Percentiles rank a stretch among this genome's conserved stretches.
phyloP scores from a whole-genome alignment of 2,797 vertebrate genomes.

The Eulemur coronatus region DNA sequence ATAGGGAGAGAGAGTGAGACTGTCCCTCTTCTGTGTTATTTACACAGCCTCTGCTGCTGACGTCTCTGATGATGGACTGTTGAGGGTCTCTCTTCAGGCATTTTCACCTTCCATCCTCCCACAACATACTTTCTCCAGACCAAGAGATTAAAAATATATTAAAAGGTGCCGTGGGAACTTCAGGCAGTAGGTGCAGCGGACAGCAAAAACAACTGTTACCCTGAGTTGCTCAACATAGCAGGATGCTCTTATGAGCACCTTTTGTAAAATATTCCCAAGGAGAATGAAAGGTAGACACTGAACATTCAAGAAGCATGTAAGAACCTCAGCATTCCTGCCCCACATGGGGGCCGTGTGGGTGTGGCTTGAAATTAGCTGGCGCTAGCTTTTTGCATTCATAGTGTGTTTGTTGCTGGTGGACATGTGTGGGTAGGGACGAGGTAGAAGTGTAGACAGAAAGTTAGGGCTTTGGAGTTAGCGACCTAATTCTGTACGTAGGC shows the following conservation, averaged over 20 bases:
- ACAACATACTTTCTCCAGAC: not conserved
- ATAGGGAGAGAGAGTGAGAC: not conserved
- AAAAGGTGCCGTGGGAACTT: not conserved
- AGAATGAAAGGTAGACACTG: not conserved
- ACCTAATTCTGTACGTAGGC: not conserved
- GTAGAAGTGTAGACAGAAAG: not conserved
- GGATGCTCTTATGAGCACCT: not conserved
- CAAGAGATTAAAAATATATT: not conserved
- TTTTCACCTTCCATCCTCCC: not conserved
- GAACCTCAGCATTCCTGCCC: not conserved
- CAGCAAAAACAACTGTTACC: not conserved
- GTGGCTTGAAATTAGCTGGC: not conserved
- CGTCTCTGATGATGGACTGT: not conserved
- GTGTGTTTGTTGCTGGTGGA: not conserved
- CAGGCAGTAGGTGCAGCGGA: not conserved
- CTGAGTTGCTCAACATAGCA: not conserved
- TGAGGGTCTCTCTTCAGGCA: not conserved
- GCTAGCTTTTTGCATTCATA: not conserved
- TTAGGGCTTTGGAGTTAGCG: not conserved
- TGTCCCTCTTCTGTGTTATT: not conserved
- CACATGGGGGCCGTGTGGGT: not conserved
- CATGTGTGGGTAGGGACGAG: too few species aligned
- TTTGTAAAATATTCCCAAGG: not conserved
- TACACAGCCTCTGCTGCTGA: not conserved
- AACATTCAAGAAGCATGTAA: not conserved